Evolutionary conservation across 1,140 invertebrate genomes (phyloP), one percentile per base, ranked within the genome.

Genomic region (Trichoplusia ni): DNA sequence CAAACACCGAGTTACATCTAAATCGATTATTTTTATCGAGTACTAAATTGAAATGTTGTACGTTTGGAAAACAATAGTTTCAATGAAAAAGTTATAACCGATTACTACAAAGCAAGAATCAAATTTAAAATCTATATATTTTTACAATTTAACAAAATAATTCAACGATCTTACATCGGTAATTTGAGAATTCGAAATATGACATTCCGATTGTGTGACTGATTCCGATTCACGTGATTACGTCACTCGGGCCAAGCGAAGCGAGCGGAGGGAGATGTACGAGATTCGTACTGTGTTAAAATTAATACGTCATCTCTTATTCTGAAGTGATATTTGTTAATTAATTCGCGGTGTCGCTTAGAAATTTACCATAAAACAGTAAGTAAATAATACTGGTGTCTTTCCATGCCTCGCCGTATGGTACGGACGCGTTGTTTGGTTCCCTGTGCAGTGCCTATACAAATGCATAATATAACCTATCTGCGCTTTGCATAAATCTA

Each of bases 381-480:
- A 89, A 89, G 85, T 89, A 88, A 72, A 62, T 29, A 66, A 71
- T 62, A 69, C 29, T 65, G 35, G 29, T 66, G 62, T 51, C 19
- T 53, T 58, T 44, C 35, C 44, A 66, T 61, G 64, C 54, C 67
- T 65, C 51, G 54, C 54, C 51, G 44, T 80, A 72, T 69, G 66
- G 56, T 69, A 73, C 68, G 65, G 58, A 74, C 79, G 81, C 84
- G 83, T 86, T 88, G 85, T 90, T 89, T 88, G 79, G 75, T 75
- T 79, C 66, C 47, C 64, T 64, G 81, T 85, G 83, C 79, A 84
- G 79, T 84, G 78, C 23, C 78, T 86, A 83, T 87, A 88, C 75
- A 89, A 85, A 90, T 79, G 85, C 84, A 86, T 89, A 88, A 84
- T 88, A 87, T 90, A 90, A 90, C 87, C 87, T 88, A 87, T 85